Conservation (phyloP, 2,113 vertebrate genomes). For the Hassar affinis region DNA sequence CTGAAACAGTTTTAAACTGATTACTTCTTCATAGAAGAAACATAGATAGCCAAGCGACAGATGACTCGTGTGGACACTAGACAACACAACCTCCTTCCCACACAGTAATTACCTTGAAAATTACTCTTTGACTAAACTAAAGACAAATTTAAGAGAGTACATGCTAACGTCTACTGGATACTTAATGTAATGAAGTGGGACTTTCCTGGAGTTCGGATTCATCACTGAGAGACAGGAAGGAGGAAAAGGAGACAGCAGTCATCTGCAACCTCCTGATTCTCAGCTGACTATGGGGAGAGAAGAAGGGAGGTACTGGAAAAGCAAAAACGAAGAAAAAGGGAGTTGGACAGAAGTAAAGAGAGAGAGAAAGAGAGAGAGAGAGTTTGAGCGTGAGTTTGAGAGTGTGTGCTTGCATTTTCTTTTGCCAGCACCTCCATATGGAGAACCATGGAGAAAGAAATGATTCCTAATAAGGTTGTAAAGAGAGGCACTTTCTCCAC, state of each 20-base stretch:
- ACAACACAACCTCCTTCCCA: slow-evolving; percentile 46
- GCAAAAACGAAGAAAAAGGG: slow-evolving; percentile 23
- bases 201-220: slow-evolving; percentile 21
- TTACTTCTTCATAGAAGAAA: neutral
- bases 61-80: slow-evolving; percentile 22
- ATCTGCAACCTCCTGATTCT: slow-evolving; percentile 68
- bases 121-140: slow-evolving; percentile 66
- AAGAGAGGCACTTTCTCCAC: slow-evolving; percentile 65
- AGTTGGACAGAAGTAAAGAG: neutral
- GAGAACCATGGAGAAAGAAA: slow-evolving; percentile 59
- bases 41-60: slow-evolving; percentile 9
- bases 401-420: slow-evolving; percentile 11
- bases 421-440: slow-evolving; percentile 58
- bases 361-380: slow-evolving; percentile 25
- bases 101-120: slow-evolving; percentile 69
- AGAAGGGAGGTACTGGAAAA: slow-evolving; percentile 32
- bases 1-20: neutral
- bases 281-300: slow-evolving; percentile 65
- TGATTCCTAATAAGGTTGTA: slow-evolving; percentile 81
- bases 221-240: slow-evolving; percentile 43
- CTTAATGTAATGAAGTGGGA: neutral
- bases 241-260: slow-evolving; percentile 45
- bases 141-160: neutral
- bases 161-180: neutral
- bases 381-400: slow-evolving; percentile 30